A percentile compares a stretch with the other conserved stretches of the same genome.
Evolutionary conservation across 2,113 vertebrate species (phyloP).

Genomic region (Notechis scutatus): DNA sequence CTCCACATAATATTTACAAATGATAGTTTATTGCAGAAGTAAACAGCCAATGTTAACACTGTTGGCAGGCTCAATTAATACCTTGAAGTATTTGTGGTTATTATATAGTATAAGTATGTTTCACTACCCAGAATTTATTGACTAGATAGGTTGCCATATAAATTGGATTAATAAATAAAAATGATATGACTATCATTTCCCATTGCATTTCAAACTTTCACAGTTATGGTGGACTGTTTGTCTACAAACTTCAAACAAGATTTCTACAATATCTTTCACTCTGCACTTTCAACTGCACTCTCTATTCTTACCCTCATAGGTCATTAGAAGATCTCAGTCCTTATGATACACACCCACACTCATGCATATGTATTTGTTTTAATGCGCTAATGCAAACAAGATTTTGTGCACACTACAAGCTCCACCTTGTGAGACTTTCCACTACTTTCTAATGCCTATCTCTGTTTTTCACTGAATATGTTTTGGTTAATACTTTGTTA

Average conservation of each 20-base stretch:
- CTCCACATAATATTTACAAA: not conserved
- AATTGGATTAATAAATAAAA: not conserved
- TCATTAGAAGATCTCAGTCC: not conserved
- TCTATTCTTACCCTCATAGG: not conserved
- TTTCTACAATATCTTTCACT: not conserved
- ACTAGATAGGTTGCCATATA: not conserved
- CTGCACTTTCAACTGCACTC: not conserved
- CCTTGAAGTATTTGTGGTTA: slow-evolving; percentile 12
- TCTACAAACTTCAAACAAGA: not conserved
- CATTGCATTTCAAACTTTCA: slow-evolving; percentile 8
- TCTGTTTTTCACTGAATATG: not conserved
- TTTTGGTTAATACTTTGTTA: not conserved
- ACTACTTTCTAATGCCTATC: not conserved
- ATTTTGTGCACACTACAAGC: not conserved
- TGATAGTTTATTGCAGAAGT: slow-evolving; percentile 20
- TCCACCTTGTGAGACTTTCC: no score
- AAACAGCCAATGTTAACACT: not conserved
- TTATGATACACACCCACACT: not conserved
- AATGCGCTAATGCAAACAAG: not conserved
- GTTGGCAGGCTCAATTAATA: slow-evolving; percentile 15
- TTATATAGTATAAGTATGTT: not conserved
- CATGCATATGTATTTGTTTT: not conserved
- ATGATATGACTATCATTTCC: slow-evolving; percentile 11
- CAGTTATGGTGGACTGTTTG: not conserved
- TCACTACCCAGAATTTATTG: not conserved